Base-by-base conservation (phyloP, 2,797 vertebrate genomes). In the Bradypodion pumilum region DNA sequence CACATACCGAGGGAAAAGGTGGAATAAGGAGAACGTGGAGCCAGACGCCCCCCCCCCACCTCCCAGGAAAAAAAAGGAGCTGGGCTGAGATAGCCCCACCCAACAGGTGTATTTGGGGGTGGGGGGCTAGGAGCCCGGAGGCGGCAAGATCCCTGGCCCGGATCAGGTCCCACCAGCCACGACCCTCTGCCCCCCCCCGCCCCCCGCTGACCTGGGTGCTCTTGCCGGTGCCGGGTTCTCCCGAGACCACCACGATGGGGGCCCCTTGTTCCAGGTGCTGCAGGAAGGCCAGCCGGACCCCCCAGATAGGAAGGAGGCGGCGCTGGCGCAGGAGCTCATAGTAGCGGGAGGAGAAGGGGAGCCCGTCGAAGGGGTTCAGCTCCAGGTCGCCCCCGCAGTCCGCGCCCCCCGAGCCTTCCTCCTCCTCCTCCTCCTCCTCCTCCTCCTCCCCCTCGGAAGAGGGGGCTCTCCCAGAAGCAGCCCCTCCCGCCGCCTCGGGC, bases 281-380 rank as follows among this genome's bases (percentile, higher is more conserved):
- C 94, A 99, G 94, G 78, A 99, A 95, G 85, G 87, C 93, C 91
- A 96, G 96, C 69, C 95, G 96, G 78, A 97, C 82, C 25, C 87
- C 94, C 98, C 98, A 99, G 0, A 98, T 91, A 0, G 98, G 97
- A 78, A 98, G 94, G 75, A 65, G 85, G 7, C 91, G 94, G 29
- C 98, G 95, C 93, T 96, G 95, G 82, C 96, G 95, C 94, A 99
- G 95, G 56, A 99, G 94, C 80, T 96, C 85, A 12, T 98, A 98
- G 94, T 99, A 99, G 0, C 97, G 97, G 0, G 98, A 99, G 5
- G 98, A 99, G 89, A 97, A 99, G 44, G 98, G 98, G 80, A 99
- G 95, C 35, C 98, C 97, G 0, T 99, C 98, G 9, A 97, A 99
- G 0, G 98, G 98, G 92, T 99, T 99, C 90, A 98, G 97, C 89